phyloP scores from a whole-genome alignment of 2,888 invertebrate species.

The Holacanthella duospinosa region DNA sequence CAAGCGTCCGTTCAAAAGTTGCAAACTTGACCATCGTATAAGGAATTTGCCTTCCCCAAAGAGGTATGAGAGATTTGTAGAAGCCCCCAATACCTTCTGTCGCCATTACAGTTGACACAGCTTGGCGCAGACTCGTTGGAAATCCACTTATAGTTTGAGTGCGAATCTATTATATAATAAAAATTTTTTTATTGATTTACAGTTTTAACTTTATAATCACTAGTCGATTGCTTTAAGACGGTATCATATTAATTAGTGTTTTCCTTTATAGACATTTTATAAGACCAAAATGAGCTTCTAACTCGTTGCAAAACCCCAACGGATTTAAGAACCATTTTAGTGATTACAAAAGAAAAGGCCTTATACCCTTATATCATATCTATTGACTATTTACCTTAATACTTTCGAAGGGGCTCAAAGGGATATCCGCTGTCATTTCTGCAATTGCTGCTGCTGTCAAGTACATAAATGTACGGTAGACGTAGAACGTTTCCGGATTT shows the following conservation, averaged over 20 bases:
- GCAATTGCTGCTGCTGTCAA: conserved; percentile 89
- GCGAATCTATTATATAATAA: conserved; percentile 51
- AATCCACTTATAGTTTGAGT: conserved; percentile 94
- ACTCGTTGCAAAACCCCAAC: no score
- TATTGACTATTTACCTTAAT: no score
- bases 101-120: conserved; percentile 73
- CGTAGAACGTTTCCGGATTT: conserved; percentile 83
- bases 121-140: conserved; percentile 74
- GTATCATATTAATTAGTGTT: no score
- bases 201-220: no score
- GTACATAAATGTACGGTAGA: conserved; percentile 76
- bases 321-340: no score
- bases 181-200: background rate
- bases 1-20: conserved; percentile 92
- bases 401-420: conserved; percentile 90
- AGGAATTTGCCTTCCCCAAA: conserved; percentile 96
- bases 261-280: no score
- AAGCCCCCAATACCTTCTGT: conserved; percentile 82
- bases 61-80: conserved; percentile 89
- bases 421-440: conserved; percentile 97
- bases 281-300: no score
- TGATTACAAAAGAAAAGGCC: no score
- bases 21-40: conserved; percentile 99
- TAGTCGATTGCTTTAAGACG: background rate
- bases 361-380: background rate